Percentiles rank a stretch among this genome's conserved stretches.
Evolutionary conservation across 2,888 invertebrate species (phyloP).

Genomic region (Ormyrus labotus): DNA sequence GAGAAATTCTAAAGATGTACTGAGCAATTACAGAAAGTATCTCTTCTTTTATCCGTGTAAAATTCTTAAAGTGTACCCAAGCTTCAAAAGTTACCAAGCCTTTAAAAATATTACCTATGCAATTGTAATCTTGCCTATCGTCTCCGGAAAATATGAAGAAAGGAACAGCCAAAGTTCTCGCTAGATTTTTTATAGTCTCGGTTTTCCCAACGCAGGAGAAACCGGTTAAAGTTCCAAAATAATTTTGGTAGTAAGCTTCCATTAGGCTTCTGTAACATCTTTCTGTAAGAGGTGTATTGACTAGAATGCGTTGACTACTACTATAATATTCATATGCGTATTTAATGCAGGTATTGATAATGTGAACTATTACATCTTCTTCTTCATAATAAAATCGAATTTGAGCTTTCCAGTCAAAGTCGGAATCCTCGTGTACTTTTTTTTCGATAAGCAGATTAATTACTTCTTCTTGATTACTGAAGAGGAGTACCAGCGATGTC

Average conservation of each 20-base stretch:
- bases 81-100: conserved; percentile 79
- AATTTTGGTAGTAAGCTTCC: conserved; percentile 79
- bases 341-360: conserved; percentile 77
- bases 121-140: conserved; percentile 77
- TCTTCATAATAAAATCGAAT: conserved; percentile 78
- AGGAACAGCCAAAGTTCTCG: conserved; percentile 79
- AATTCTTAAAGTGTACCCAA: conserved; percentile 81
- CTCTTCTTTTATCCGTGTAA: conserved; percentile 77
- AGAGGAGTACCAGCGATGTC: conserved; percentile 77
- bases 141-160: conserved; percentile 79
- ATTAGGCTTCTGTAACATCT: conserved; percentile 80
- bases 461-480: conserved; percentile 79
- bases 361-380: conserved; percentile 74
- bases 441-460: conserved; percentile 73
- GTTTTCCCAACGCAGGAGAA: conserved; percentile 78
- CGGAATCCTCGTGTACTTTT: conserved; percentile 74
- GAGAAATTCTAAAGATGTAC: conserved; percentile 77
- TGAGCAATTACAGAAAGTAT: conserved; percentile 79
- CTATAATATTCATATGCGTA: conserved; percentile 82
- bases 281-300: conserved; percentile 76
- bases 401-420: conserved; percentile 81
- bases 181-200: conserved; percentile 79
- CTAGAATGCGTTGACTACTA: conserved; percentile 75
- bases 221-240: conserved; percentile 78
- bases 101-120: conserved; percentile 78